Percentiles rank a stretch among this genome's conserved stretches.
These are phyloP conservation scores for Polydrusus cervinus DNA, from an alignment of 2,888 invertebrate species.

Conservation along the genomic window DNA sequence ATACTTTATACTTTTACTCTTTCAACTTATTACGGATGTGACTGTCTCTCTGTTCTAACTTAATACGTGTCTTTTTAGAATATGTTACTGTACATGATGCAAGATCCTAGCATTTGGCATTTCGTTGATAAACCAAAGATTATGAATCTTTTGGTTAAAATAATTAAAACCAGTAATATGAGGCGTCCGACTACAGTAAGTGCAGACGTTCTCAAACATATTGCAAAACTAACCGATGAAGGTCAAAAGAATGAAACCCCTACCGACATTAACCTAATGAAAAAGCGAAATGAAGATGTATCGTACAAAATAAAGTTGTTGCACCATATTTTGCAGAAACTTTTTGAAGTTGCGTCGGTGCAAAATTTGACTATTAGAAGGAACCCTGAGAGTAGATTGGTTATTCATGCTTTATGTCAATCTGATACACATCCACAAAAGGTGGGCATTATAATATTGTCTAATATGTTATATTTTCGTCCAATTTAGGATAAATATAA, in stretches of 20 bases:
- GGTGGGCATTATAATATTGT: conserved; percentile 56
- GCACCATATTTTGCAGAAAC: conserved; percentile 54
- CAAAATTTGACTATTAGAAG: conserved; percentile 60
- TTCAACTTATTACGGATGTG: no score
- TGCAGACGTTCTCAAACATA: conserved; percentile 55
- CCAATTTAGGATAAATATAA: no score
- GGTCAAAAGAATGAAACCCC: conserved; percentile 47
- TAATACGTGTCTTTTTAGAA: conserved; percentile 54
- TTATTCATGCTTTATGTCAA: conserved; percentile 60
- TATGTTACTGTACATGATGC: conserved; percentile 51
- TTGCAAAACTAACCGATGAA: conserved; percentile 31
- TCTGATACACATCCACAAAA: conserved; percentile 57
- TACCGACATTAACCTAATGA: background rate
- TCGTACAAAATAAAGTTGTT: conserved; percentile 58
- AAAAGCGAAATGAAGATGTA: conserved; percentile 38
- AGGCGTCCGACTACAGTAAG: conserved; percentile 60
- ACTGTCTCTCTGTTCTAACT: no score
- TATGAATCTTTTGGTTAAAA: conserved; percentile 51
- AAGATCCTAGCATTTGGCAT: conserved; percentile 35
- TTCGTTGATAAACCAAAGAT: conserved; percentile 51
- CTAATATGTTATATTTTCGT: no score
- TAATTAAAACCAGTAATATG: conserved; percentile 62
- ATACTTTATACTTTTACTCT: no score
- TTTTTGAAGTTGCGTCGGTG: conserved; percentile 43
- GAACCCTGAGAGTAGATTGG: conserved; percentile 61